These are phyloP conservation scores for Calliopum simillimum DNA, from an alignment of 2,888 invertebrate species.

Conservation along the genomic window DNA sequence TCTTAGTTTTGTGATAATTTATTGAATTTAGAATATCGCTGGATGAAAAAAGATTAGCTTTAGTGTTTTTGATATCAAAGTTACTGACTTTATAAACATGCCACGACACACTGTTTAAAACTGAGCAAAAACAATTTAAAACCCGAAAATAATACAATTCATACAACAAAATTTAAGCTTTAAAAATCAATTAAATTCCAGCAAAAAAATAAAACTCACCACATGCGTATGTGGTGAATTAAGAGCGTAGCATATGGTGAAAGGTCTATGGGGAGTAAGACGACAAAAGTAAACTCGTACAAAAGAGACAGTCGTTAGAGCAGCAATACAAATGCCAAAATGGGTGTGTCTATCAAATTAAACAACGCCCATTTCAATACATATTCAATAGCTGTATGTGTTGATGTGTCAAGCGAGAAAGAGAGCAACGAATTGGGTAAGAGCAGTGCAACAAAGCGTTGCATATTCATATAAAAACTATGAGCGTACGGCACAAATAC, in stretches of 20 bases:
- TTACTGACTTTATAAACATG: too few species aligned
- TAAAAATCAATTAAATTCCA: conserved; percentile 16
- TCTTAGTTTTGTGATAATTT: too few species aligned
- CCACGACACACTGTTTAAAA: too few species aligned
- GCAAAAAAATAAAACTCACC: neutral
- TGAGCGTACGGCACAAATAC: conserved; percentile 4
- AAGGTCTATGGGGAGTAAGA: too few species aligned
- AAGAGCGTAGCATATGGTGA: too few species aligned
- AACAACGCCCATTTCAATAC: neutral
- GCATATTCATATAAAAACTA: conserved; percentile 6
- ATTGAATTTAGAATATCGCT: too few species aligned
- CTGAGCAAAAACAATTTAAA: too few species aligned
- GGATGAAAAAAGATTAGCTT: too few species aligned
- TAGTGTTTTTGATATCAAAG: too few species aligned
- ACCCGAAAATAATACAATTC: neutral
- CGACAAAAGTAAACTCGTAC: too few species aligned
- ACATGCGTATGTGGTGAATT: too few species aligned
- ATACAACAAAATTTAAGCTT: neutral
- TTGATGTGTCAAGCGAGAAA: neutral
- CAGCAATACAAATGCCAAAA: neutral
- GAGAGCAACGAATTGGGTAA: neutral
- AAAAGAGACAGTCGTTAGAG: neutral
- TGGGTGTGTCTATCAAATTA: conserved; percentile 1
- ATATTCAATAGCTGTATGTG: neutral
- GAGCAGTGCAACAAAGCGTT: neutral